A percentile compares a stretch with the other conserved stretches of the same genome.
Conservation (phyloP, 2,113 vertebrate genomes). For the Callospermophilus lateralis region DNA sequence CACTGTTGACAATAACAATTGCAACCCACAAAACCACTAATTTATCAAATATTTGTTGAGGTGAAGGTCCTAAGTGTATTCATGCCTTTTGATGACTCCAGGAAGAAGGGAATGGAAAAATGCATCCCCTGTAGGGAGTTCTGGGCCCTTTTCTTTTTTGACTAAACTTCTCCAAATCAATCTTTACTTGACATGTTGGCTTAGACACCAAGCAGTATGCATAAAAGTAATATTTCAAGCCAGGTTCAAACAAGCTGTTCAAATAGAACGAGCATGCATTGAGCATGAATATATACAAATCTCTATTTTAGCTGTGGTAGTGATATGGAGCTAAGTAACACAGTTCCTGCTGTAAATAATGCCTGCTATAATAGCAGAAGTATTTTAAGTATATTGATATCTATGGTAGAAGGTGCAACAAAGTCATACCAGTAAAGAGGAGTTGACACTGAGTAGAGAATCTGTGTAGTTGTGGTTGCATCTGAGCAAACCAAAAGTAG, state of each 20-base stretch:
- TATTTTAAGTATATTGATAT: background rate
- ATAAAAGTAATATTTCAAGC: constrained; percentile 4
- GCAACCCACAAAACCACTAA: background rate
- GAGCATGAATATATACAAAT: background rate
- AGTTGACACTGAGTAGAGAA: background rate
- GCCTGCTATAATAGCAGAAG: background rate
- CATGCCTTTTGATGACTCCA: constrained; percentile 16
- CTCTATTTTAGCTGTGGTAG: background rate
- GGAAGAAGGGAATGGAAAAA: background rate
- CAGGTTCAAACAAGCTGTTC: constrained; percentile 6
- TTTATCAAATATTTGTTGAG: constrained; percentile 47
- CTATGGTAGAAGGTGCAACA: background rate
- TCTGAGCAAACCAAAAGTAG: background rate
- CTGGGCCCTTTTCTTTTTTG: constrained; percentile 25
- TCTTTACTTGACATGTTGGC: constrained; percentile 26
- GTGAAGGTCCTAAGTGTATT: background rate
- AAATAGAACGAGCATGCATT: background rate
- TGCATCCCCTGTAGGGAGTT: background rate
- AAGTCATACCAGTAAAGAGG: background rate
- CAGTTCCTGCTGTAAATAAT: background rate
- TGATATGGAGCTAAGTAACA: background rate
- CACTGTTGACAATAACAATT: background rate
- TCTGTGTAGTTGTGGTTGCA: background rate
- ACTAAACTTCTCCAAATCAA: background rate
- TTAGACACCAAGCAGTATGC: background rate